A percentile compares a stretch with the other conserved stretches of the same genome.
These are phyloP conservation scores for Etheostoma perlongum DNA, from an alignment of 2,797 vertebrate genomes.

Conservation along the genomic window DNA sequence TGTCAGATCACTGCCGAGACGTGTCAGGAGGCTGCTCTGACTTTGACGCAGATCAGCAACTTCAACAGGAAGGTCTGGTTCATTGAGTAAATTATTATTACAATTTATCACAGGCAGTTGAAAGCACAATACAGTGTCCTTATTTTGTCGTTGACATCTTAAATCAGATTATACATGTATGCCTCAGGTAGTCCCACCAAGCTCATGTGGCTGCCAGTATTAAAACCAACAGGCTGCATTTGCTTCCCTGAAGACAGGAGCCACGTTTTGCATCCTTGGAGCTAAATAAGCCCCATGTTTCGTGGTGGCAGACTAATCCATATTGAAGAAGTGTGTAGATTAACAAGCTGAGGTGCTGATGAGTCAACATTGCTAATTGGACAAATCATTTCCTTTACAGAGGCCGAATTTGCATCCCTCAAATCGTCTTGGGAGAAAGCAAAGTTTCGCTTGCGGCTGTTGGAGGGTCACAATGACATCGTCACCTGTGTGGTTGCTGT, in stretches of 20 bases:
- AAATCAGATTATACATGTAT: slow-evolving; percentile 62
- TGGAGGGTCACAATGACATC: slow-evolving; percentile 89
- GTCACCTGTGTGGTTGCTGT: slow-evolving; percentile 86
- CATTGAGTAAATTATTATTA: slow-evolving; percentile 22
- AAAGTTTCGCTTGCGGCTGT: slow-evolving; percentile 83
- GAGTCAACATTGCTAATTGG: slow-evolving; percentile 74
- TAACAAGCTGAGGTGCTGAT: slow-evolving; percentile 56
- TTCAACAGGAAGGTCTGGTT: slow-evolving; percentile 69
- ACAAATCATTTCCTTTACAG: slow-evolving; percentile 71
- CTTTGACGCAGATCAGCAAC: slow-evolving; percentile 38
- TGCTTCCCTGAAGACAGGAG: slow-evolving; percentile 55
- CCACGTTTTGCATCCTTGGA: slow-evolving; percentile 63
- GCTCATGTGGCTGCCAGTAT: slow-evolving; percentile 54
- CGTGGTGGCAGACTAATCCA: slow-evolving; percentile 66
- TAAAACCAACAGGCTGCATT: slow-evolving; percentile 65
- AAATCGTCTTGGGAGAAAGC: slow-evolving; percentile 82
- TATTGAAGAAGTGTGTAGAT: slow-evolving; percentile 63
- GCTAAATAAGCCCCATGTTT: slow-evolving; percentile 66
- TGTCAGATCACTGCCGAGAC: slow-evolving; percentile 57
- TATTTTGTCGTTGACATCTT: slow-evolving; percentile 56
- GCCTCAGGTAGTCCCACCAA: slow-evolving; percentile 60
- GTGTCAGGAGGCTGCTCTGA: slow-evolving; percentile 35
- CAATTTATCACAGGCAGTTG: slow-evolving; percentile 30
- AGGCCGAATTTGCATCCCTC: slow-evolving; percentile 73
- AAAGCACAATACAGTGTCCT: slow-evolving; percentile 40